Evolutionary conservation across 2,797 vertebrate species (phyloP), one percentile per base, ranked within the genome.

Genomic region (Catostomus latipinnis): DNA sequence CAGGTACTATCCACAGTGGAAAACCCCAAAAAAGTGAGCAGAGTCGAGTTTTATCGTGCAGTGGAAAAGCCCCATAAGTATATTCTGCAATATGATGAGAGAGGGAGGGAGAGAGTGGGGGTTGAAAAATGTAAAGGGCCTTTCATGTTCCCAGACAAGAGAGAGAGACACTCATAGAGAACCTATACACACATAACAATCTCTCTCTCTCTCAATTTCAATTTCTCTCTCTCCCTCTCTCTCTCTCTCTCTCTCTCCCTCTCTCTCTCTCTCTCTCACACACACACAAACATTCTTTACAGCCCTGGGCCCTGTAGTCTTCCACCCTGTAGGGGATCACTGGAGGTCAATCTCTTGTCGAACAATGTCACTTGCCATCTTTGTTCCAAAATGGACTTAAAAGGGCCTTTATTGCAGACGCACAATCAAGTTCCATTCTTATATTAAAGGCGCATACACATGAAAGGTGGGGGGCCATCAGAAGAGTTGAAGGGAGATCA

Each of bases 351-450:
- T 91, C 91, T 94, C 94, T 93, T 94, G 92, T 93, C 86, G 88
- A 86, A 87, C 85, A 88, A 87, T 93, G 92, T 93, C 93, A 92
- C 93, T 93, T 90, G 85, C 87, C 87, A 92, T 94, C 95, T 95
- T 97, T 96, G 94, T 96, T 91, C 89, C 77, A 83, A 93, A 93
- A 94, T 93, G 94, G 93, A 96, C 92, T 95, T 94, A 92, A 90
- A 93, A 92, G 92, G 82, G 85, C 43, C 86, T 88, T 91, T 88
- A 93, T 94, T 91, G 88, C 91, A 87, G 81, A 4, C 43, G 81
- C 88, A 92, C 91, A 93, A 93, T 92, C 87, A 82, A 86, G 81
- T 85, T 87, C 88, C 88, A 85, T 93, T 94, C 90, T 91, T 86
- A 84, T 88, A 85, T 85, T 89, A 92, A 92, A 94, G 92, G 92